A percentile compares a stretch with the other conserved stretches of the same genome.
phyloP scores from a whole-genome alignment of 92 coral and sea anemone species.

The Palythoa grandis region DNA sequence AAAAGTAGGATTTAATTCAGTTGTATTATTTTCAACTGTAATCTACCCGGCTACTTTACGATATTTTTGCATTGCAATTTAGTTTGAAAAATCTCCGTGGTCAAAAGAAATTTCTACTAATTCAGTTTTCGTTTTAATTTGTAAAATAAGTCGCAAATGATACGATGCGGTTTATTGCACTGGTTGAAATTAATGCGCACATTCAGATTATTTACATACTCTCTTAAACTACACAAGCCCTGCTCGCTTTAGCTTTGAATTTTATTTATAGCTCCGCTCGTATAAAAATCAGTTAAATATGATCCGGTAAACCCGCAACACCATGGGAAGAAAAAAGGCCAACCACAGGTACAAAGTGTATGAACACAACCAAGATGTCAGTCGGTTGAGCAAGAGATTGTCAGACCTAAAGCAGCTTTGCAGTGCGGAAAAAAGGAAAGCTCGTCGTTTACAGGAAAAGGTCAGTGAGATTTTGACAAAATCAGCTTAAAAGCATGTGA shows the following conservation, averaged over 20 bases:
- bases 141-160: conserved; percentile 9
- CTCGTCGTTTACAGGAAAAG: conserved; percentile 18
- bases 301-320: conserved; percentile 4
- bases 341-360: conserved; percentile 1
- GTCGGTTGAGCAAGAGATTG: conserved; percentile 7
- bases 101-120: background rate
- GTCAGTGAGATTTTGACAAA: conserved; percentile 13
- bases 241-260: conserved; percentile 5
- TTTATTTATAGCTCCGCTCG: conserved; percentile 10
- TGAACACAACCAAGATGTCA: background rate
- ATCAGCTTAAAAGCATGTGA: conserved; percentile 14
- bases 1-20: conserved; percentile 4
- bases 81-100: background rate
- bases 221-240: conserved; percentile 11
- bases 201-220: conserved; percentile 4
- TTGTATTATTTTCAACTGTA: background rate
- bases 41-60: conserved; percentile 7
- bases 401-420: background rate
- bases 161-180: conserved; percentile 9
- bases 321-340: conserved; percentile 11
- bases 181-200: conserved; percentile 1
- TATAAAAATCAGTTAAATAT: conserved; percentile 2
- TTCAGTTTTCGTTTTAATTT: conserved; percentile 11
- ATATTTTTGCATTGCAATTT: conserved; percentile 8
- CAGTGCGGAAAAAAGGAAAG: conserved; percentile 8